Percentiles rank a stretch among this genome's conserved stretches.
These are phyloP conservation scores for Conus betulinus DNA, from an alignment of 1,140 invertebrate genomes.

Conservation along the genomic window DNA sequence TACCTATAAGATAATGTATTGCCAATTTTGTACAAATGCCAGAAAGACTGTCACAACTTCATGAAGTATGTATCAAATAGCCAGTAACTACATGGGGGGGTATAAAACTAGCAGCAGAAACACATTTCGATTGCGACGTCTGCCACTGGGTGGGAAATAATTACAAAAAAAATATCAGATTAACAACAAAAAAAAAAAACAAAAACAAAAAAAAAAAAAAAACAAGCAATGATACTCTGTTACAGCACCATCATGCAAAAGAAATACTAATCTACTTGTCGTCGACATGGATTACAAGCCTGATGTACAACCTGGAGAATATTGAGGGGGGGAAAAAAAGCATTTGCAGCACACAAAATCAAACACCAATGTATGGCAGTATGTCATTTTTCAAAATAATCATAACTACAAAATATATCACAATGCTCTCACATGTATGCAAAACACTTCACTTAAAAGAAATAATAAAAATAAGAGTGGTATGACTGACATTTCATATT, in stretches of 20 bases:
- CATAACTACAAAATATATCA: slow-evolving; percentile 2
- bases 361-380: not conserved
- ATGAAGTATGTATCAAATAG: slow-evolving; percentile 14
- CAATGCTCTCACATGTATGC: slow-evolving; percentile 4
- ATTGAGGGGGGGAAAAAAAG: not conserved
- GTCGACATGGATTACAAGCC: not conserved
- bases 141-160: slow-evolving; percentile 14
- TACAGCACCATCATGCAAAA: slow-evolving; percentile 19
- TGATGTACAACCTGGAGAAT: not conserved
- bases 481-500: not conserved
- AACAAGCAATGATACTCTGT: not conserved
- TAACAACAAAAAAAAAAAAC: not conserved
- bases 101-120: not conserved
- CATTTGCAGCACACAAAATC: not conserved
- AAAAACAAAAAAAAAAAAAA: not conserved
- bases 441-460: not conserved
- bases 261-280: slow-evolving; percentile 8
- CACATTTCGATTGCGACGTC: not conserved
- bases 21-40: slow-evolving; percentile 28
- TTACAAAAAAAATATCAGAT: not conserved
- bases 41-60: slow-evolving; percentile 28
- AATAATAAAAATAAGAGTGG: not conserved
- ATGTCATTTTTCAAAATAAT: not conserved
- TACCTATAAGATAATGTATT: slow-evolving; percentile 26
- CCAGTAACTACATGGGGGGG: not conserved